Conservation (phyloP, 2,113 vertebrate species). For the Myrmecophaga tridactyla region DNA sequence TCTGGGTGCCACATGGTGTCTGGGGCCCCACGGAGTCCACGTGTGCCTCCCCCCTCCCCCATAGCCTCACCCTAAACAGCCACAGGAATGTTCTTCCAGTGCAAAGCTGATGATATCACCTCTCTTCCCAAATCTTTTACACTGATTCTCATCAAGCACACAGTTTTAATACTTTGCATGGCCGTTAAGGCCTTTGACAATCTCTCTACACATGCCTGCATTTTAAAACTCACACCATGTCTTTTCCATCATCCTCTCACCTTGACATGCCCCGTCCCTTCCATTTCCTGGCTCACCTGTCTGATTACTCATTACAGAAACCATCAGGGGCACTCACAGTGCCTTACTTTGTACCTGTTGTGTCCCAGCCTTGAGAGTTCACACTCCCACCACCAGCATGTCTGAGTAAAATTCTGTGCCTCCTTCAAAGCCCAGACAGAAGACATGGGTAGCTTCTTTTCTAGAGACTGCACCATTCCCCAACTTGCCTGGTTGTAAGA, state of each 20-base stretch:
- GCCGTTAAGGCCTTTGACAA: not conserved
- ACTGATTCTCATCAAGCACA: not conserved
- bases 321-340: too few relatives aligned
- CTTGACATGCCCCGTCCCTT: not conserved
- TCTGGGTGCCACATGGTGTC: fast-evolving
- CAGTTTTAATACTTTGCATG: not conserved
- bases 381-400: not conserved
- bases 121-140: too few relatives aligned
- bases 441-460: fast-evolving
- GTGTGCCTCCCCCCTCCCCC: not conserved
- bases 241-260: not conserved
- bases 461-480: not conserved
- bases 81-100: not conserved
- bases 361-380: not conserved
- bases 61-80: not conserved
- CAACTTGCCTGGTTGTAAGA: not conserved
- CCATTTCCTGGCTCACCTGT: not conserved
- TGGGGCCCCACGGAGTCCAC: not conserved
- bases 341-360: not conserved
- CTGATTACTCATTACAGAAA: not conserved
- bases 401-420: not conserved
- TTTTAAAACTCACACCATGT: not conserved
- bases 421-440: not conserved
- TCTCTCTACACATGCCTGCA: not conserved
- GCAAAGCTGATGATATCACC: not conserved